Conservation (phyloP, 1,140 invertebrate species). For the Pseudachorutes palmiensis region DNA sequence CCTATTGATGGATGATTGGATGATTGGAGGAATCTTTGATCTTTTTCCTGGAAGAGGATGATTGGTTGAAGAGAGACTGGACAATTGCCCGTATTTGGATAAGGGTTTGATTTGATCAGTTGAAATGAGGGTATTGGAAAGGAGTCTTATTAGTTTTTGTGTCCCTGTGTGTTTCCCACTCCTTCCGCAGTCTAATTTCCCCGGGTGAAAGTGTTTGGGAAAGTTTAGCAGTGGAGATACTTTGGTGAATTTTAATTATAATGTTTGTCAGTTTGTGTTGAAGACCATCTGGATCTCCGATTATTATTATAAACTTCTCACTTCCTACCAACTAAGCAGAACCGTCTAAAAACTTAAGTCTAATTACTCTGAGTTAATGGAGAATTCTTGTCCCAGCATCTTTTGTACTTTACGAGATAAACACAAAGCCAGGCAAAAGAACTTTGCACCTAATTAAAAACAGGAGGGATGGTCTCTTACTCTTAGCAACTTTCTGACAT, state of each 20-base stretch:
- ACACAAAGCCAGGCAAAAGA: constrained; percentile 35
- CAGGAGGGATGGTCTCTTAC: constrained; percentile 27
- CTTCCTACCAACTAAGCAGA: background rate
- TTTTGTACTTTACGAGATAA: constrained; percentile 26
- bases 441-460: constrained; percentile 39
- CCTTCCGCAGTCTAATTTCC: no score
- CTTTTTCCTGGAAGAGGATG: no score
- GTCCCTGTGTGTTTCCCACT: no score
- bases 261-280: constrained; percentile 34
- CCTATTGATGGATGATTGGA: no score
- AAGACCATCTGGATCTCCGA: constrained; percentile 30
- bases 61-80: no score
- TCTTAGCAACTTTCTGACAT: constrained; percentile 29
- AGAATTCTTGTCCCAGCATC: constrained; percentile 33
- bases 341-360: constrained; percentile 5
- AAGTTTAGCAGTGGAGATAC: no score
- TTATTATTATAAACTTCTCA: constrained; percentile 36
- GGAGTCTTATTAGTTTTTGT: no score
- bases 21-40: no score
- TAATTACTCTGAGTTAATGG: constrained; percentile 26
- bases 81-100: no score
- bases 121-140: no score
- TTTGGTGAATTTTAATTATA: constrained; percentile 38
- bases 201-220: no score
- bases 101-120: no score